phyloP scores from a whole-genome alignment of 1,140 invertebrate genomes.

The Zaprionus davidi region DNA sequence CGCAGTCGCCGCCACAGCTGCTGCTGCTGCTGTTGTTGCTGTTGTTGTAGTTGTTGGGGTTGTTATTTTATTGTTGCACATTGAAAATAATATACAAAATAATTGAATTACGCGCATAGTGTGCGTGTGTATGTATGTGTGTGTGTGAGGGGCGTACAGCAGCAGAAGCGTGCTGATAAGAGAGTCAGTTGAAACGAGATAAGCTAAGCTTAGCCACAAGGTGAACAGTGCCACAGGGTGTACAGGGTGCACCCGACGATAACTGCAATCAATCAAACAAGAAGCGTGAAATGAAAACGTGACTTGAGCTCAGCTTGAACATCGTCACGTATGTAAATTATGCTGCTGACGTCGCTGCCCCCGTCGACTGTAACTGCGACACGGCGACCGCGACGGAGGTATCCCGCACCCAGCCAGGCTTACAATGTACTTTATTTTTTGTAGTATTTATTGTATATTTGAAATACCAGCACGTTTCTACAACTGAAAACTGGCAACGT shows the following conservation, averaged over 20 bases:
- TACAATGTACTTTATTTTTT: constrained; percentile 11
- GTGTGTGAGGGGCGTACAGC: constrained; percentile 61
- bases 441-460: constrained; percentile 12
- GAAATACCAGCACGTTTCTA: constrained; percentile 79
- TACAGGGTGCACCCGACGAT: constrained; percentile 5
- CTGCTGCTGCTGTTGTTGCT: constrained; percentile 44
- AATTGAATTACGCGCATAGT: constrained; percentile 70
- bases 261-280: constrained; percentile 49
- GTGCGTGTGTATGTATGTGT: constrained; percentile 6
- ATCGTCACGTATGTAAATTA: constrained; percentile 77
- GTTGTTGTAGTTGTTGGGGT: constrained; percentile 39
- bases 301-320: constrained; percentile 66
- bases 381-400: no score
- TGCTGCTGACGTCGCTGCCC: constrained; percentile 53
- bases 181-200: constrained; percentile 54
- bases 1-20: constrained; percentile 50
- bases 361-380: background rate
- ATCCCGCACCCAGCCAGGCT: constrained; percentile 65
- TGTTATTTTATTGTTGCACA: constrained; percentile 80
- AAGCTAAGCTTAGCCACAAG: constrained; percentile 37
- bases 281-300: constrained; percentile 72
- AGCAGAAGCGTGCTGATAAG: constrained; percentile 62
- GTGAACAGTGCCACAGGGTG: constrained; percentile 10
- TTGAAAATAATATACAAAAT: constrained; percentile 83
- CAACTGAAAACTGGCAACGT: constrained; percentile 45